phyloP scores from a whole-genome alignment of 92 coral and sea anemone genomes.

The Parazoanthus darwini region DNA sequence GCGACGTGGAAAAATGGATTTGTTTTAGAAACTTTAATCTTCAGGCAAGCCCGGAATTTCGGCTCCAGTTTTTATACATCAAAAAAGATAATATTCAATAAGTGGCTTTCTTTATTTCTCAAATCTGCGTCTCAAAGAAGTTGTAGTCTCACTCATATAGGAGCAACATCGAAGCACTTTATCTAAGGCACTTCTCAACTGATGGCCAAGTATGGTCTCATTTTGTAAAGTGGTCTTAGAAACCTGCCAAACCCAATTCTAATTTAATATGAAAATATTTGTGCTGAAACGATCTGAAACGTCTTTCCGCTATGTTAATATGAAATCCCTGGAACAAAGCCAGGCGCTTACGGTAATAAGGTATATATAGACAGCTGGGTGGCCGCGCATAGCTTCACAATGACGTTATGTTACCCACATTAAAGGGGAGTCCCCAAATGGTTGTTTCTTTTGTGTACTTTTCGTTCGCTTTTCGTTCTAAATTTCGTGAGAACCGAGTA shows the following conservation, averaged over 20 bases:
- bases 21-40: neutral
- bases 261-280: neutral
- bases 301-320: constrained; percentile 17
- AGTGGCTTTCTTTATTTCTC: neutral
- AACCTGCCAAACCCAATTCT: constrained; percentile 1
- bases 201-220: constrained; percentile 22
- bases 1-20: neutral
- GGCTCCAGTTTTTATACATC: neutral
- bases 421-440: constrained; percentile 30
- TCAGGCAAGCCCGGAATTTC: neutral
- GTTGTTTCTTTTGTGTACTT: neutral
- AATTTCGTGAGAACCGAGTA: neutral
- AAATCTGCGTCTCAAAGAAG: neutral
- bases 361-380: neutral
- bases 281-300: constrained; percentile 36
- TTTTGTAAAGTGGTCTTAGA: neutral
- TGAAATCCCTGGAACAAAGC: constrained; percentile 14
- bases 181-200: neutral
- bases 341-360: neutral
- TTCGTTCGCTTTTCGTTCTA: neutral
- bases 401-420: constrained; percentile 16
- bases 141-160: neutral
- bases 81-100: neutral
- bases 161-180: neutral
- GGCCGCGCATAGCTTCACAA: neutral